These are phyloP conservation scores for Drosophila simulans DNA, from an alignment of 1,140 invertebrate species.

Conservation along the genomic window DNA sequence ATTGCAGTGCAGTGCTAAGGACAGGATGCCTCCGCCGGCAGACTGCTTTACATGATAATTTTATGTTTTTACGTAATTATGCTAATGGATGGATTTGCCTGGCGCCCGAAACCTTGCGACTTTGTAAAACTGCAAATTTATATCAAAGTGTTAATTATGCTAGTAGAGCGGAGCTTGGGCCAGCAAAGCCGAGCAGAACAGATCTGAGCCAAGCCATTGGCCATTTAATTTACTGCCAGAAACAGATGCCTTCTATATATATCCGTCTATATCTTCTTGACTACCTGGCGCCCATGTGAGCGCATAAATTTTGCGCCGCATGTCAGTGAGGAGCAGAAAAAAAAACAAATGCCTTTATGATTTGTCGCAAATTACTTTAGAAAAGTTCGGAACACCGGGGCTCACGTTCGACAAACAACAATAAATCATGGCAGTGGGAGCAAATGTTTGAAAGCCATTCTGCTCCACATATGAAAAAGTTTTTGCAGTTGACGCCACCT, in stretches of 20 bases:
- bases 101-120: slow-evolving; percentile 51
- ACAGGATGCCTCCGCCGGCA: slow-evolving; percentile 19
- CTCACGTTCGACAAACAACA: slow-evolving; percentile 76
- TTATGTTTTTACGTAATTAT: slow-evolving; percentile 78
- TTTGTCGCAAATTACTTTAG: slow-evolving; percentile 81
- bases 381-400: slow-evolving; percentile 64
- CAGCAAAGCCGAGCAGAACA: neutral
- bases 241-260: slow-evolving; percentile 12
- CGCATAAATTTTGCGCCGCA: slow-evolving; percentile 44
- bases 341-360: slow-evolving; percentile 66
- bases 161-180: slow-evolving; percentile 11
- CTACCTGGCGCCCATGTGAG: slow-evolving; percentile 40
- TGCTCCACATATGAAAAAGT: slow-evolving; percentile 33
- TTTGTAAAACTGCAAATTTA: slow-evolving; percentile 70
- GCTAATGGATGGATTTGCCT: slow-evolving; percentile 75
- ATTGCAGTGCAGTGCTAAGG: slow-evolving; percentile 31
- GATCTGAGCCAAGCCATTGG: slow-evolving; percentile 6
- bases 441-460: slow-evolving; percentile 20
- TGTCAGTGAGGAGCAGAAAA: slow-evolving; percentile 10
- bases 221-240: slow-evolving; percentile 20
- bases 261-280: slow-evolving; percentile 1
- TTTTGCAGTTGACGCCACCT: slow-evolving; percentile 29
- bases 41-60: slow-evolving; percentile 74
- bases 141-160: slow-evolving; percentile 82
- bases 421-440: slow-evolving; percentile 61